Conservation (phyloP, 2,888 invertebrate species). For the Onchidella celtica region DNA sequence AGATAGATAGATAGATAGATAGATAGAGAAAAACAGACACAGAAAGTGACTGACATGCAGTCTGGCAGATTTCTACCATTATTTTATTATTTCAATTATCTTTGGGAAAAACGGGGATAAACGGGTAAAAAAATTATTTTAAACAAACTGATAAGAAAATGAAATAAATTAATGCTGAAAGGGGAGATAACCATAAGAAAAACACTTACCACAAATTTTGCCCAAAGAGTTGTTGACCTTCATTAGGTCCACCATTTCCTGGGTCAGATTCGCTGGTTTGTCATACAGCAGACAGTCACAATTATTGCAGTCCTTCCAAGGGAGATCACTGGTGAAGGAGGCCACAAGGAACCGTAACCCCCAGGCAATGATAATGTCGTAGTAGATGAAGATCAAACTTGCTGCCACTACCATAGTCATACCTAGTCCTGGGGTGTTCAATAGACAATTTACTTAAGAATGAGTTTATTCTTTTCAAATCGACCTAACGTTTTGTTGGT, state of each 20-base stretch:
- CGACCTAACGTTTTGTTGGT: background rate
- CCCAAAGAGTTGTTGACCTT: conserved; percentile 38
- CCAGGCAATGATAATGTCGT: conserved; percentile 49
- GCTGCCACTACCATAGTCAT: conserved; percentile 21
- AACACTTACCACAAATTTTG: conserved; percentile 23
- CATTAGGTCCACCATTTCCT: conserved; percentile 8
- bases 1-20: no score
- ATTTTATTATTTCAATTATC: no score
- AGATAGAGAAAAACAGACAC: no score
- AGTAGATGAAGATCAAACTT: conserved; percentile 44
- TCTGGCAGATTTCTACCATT: no score
- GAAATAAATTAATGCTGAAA: no score
- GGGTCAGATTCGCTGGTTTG: conserved; percentile 1
- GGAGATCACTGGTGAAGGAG: conserved; percentile 49
- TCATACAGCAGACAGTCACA: conserved; percentile 51
- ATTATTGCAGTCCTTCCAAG: conserved; percentile 47
- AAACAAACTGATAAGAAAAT: no score
- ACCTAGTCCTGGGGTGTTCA: conserved; percentile 40
- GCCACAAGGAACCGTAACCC: conserved; percentile 47
- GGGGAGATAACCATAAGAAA: no score
- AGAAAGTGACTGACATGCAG: no score
- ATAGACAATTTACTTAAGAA: no score
- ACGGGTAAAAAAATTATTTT: no score
- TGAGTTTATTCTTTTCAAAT: background rate
- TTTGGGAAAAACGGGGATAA: no score